phyloP scores from a whole-genome alignment of 2,113 vertebrate genomes.

The Phasianus colchicus region DNA sequence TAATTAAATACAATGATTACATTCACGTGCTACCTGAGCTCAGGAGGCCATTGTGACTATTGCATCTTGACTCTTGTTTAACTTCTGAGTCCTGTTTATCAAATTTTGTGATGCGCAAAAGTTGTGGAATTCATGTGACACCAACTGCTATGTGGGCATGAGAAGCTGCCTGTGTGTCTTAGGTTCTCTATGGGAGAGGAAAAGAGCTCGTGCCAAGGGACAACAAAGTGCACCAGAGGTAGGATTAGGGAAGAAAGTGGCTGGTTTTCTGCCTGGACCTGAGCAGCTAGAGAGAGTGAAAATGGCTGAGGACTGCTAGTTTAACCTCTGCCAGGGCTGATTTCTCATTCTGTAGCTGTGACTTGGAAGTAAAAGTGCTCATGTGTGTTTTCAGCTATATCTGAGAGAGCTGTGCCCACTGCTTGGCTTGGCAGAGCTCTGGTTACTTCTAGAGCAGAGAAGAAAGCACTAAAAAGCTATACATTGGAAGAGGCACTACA shows the following conservation, averaged over 20 bases:
- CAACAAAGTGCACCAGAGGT: neutral
- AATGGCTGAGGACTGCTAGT: neutral
- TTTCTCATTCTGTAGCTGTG: neutral
- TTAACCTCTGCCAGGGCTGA: neutral
- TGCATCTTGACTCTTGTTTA: neutral
- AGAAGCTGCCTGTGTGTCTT: fast-evolving
- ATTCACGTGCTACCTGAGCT: neutral
- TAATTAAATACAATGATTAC: neutral
- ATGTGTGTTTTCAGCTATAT: neutral
- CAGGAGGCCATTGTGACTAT: neutral
- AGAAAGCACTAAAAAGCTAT: neutral
- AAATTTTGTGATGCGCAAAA: neutral
- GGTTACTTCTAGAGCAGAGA: neutral
- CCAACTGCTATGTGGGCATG: neutral
- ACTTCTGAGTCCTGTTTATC: neutral
- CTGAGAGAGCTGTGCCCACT: neutral
- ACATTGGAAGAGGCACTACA: neutral
- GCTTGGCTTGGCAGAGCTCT: neutral
- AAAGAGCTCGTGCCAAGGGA: neutral
- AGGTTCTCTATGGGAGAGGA: neutral
- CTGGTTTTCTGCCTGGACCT: neutral
- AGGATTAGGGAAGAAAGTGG: neutral
- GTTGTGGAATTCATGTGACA: neutral
- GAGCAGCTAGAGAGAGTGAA: neutral
- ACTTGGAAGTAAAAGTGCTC: neutral